A percentile compares a stretch with the other conserved stretches of the same genome.
These are phyloP conservation scores for Salvelinus namaycush DNA, from an alignment of 2,113 vertebrate genomes.

Conservation along the genomic window DNA sequence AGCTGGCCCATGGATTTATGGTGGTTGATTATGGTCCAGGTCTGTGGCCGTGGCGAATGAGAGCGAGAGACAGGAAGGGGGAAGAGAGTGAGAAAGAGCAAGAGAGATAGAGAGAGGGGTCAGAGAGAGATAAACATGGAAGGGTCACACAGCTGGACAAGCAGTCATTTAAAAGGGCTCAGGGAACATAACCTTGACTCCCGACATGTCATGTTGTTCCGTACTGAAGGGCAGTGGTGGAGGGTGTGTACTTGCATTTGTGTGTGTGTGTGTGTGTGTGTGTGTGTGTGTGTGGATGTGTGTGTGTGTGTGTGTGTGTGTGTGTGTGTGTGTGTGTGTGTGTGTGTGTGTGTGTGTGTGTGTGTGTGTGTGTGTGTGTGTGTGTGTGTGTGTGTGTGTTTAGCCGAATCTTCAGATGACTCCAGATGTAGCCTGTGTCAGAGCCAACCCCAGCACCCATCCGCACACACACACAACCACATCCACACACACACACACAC, in stretches of 20 bases:
- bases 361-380: too few species aligned
- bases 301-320: too few species aligned
- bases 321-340: too few species aligned
- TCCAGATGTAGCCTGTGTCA: neutral
- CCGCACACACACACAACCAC: neutral
- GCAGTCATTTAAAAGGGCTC: constrained; percentile 11
- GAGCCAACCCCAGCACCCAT: neutral
- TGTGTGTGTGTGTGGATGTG: too few species aligned
- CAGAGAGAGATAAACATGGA: neutral
- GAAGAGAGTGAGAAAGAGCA: neutral
- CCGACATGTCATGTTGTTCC: constrained; percentile 31
- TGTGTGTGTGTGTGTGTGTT: neutral
- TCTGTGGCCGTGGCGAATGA: neutral
- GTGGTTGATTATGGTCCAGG: constrained; percentile 37
- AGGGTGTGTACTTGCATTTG: neutral
- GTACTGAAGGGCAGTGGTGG: constrained; percentile 26
- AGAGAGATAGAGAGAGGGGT: neutral
- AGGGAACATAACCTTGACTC: constrained; percentile 47
- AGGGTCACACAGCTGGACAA: constrained; percentile 31
- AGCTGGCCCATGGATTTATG: constrained; percentile 47
- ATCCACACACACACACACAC: constrained; percentile 7
- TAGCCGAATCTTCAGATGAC: neutral
- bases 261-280: too few species aligned
- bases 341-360: too few species aligned
- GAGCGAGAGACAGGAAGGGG: neutral